A percentile compares a stretch with the other conserved stretches of the same genome.
These are phyloP conservation scores for Lasioglossum lativentre DNA, from an alignment of 2,888 invertebrate species.

Conservation along the genomic window DNA sequence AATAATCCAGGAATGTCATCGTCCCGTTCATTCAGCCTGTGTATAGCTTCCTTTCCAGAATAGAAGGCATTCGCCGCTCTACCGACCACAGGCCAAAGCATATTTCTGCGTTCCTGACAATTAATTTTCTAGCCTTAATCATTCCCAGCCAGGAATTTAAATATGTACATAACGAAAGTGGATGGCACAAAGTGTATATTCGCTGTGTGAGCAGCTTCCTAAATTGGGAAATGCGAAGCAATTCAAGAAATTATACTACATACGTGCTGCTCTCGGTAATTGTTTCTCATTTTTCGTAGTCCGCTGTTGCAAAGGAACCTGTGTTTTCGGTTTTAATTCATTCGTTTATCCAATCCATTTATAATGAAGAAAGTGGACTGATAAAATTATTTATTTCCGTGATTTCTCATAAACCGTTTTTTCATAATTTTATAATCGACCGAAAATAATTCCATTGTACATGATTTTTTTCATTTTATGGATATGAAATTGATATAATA, in stretches of 20 bases:
- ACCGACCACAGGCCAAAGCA: not conserved
- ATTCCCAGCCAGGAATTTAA: not conserved
- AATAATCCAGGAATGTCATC: constrained; percentile 62
- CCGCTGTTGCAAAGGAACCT: not conserved
- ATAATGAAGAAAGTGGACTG: not conserved
- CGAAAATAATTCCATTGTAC: too few relatives aligned
- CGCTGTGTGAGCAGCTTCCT: not conserved
- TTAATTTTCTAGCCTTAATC: constrained; percentile 1
- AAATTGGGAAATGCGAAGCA: not conserved
- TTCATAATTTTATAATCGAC: too few relatives aligned
- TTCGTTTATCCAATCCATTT: not conserved
- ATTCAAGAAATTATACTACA: not conserved
- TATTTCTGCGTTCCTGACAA: not conserved
- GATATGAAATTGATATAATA: too few relatives aligned
- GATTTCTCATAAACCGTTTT: too few relatives aligned
- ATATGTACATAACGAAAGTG: not conserved
- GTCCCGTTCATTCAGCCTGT: not conserved
- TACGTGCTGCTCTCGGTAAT: not conserved
- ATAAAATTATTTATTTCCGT: too few relatives aligned
- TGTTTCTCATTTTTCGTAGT: not conserved
- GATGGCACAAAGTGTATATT: not conserved
- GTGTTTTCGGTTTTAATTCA: not conserved
- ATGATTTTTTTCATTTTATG: too few relatives aligned
- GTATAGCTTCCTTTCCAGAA: constrained; percentile 33
- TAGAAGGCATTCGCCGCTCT: not conserved